Conservation (phyloP, 2,797 vertebrate species). For the Merluccius polli region DNA sequence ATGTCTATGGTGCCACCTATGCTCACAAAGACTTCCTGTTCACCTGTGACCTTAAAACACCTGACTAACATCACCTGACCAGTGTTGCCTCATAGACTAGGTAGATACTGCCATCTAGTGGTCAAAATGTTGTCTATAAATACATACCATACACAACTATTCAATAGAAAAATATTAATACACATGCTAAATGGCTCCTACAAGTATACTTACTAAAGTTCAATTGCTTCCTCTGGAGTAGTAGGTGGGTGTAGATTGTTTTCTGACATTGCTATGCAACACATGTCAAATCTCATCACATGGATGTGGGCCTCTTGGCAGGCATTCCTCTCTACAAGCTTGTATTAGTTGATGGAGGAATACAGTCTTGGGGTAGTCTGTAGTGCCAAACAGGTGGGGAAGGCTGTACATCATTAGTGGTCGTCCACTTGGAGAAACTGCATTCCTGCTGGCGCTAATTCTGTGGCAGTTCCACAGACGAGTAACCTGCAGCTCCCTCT, state of each 20-base stretch:
- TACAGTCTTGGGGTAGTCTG: constrained; percentile 8
- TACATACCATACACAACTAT: too few species aligned
- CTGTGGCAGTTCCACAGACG: too few species aligned
- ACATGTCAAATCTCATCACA: constrained; percentile 22
- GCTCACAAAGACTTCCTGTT: too few species aligned
- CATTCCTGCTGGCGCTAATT: too few species aligned
- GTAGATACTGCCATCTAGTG: too few species aligned
- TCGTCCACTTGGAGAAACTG: constrained; percentile 1
- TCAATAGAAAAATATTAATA: too few species aligned
- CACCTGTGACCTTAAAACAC: too few species aligned
- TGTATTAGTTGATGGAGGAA: constrained; percentile 14
- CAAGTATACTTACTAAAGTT: constrained; percentile 4
- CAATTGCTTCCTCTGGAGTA: constrained; percentile 10
- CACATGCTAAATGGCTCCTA: not conserved
- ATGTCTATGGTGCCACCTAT: too few species aligned
- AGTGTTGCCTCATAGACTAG: too few species aligned
- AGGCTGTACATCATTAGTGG: constrained; percentile 5
- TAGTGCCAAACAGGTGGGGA: constrained; percentile 15
- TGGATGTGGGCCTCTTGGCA: constrained; percentile 18
- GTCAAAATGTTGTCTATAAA: too few species aligned
- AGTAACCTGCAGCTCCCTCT: constrained; percentile 10
- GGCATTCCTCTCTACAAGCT: constrained; percentile 19
- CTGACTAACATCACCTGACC: too few species aligned
- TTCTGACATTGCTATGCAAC: constrained; percentile 12
- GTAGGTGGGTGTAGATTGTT: constrained; percentile 15